Percentiles rank a stretch among this genome's conserved stretches.
These are phyloP conservation scores for Melanchra persicariae DNA, from an alignment of 2,888 invertebrate genomes.

Conservation along the genomic window DNA sequence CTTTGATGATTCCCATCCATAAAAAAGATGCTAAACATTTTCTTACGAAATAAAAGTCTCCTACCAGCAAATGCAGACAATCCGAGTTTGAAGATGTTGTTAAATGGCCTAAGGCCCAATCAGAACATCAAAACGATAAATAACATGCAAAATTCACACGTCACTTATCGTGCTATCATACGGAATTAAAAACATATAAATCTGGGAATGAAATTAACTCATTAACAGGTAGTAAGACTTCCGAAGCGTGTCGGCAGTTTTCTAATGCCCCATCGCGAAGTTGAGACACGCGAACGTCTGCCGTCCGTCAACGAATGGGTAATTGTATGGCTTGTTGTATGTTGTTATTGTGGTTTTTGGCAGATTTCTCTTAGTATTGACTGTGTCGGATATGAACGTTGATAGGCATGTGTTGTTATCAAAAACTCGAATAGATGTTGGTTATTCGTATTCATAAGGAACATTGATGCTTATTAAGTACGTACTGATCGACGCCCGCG, in stretches of 20 bases:
- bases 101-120: background rate
- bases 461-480: no score
- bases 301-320: slow-evolving; percentile 27
- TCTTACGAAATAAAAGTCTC: no score
- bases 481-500: no score
- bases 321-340: slow-evolving; percentile 10
- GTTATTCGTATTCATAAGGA: no score
- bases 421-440: no score
- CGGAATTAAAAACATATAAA: slow-evolving; percentile 50
- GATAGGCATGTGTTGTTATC: no score
- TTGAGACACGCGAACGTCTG: slow-evolving; percentile 43
- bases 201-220: slow-evolving; percentile 54
- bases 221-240: slow-evolving; percentile 42
- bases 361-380: slow-evolving; percentile 30
- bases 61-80: background rate
- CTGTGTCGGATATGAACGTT: no score
- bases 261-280: slow-evolving; percentile 48
- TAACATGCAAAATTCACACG: slow-evolving; percentile 41
- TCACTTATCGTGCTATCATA: slow-evolving; percentile 41
- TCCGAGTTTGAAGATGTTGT: background rate
- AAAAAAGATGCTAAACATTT: no score
- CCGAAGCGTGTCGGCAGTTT: slow-evolving; percentile 53
- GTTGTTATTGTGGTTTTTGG: slow-evolving; percentile 9
- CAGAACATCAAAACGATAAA: background rate
- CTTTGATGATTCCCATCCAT: no score